A percentile compares a stretch with the other conserved stretches of the same genome.
phyloP scores from a whole-genome alignment of 2,888 invertebrate genomes.

The Copidosoma aretas region DNA sequence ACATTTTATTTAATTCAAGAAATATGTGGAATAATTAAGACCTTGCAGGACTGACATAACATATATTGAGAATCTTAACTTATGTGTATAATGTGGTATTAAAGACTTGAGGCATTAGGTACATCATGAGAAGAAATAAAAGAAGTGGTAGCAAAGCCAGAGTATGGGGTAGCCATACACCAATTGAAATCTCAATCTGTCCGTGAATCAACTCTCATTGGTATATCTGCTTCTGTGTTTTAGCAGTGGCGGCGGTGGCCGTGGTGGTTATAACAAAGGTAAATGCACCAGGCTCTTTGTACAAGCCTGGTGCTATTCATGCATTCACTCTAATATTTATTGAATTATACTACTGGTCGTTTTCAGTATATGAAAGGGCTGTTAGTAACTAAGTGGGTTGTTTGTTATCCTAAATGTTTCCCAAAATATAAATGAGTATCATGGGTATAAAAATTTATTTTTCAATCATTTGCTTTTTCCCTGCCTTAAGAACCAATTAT shows the following conservation, averaged over 20 bases:
- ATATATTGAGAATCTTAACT: slow-evolving; percentile 35
- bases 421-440: slow-evolving; percentile 27
- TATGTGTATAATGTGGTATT: slow-evolving; percentile 51
- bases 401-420: slow-evolving; percentile 33
- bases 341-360: slow-evolving; percentile 58
- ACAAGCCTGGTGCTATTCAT: slow-evolving; percentile 78
- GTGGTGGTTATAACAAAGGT: slow-evolving; percentile 97
- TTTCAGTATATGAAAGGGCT: slow-evolving; percentile 62
- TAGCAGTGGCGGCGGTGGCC: slow-evolving; percentile 94
- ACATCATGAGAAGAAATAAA: slow-evolving; percentile 64
- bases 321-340: slow-evolving; percentile 64
- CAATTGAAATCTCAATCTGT: slow-evolving; percentile 63
- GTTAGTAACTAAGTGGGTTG: slow-evolving; percentile 39
- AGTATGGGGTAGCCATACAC: slow-evolving; percentile 66
- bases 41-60: slow-evolving; percentile 41
- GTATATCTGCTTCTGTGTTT: slow-evolving; percentile 84
- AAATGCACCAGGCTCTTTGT: slow-evolving; percentile 79
- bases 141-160: slow-evolving; percentile 66
- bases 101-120: slow-evolving; percentile 68
- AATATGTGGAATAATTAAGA: slow-evolving; percentile 14
- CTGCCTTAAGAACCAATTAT: not conserved
- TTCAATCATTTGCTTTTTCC: slow-evolving; percentile 52
- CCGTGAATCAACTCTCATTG: slow-evolving; percentile 72
- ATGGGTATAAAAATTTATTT: slow-evolving; percentile 36
- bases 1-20: slow-evolving; percentile 36